phyloP scores from a whole-genome alignment of 2,888 invertebrate genomes.

The Hecatera dysodea region DNA sequence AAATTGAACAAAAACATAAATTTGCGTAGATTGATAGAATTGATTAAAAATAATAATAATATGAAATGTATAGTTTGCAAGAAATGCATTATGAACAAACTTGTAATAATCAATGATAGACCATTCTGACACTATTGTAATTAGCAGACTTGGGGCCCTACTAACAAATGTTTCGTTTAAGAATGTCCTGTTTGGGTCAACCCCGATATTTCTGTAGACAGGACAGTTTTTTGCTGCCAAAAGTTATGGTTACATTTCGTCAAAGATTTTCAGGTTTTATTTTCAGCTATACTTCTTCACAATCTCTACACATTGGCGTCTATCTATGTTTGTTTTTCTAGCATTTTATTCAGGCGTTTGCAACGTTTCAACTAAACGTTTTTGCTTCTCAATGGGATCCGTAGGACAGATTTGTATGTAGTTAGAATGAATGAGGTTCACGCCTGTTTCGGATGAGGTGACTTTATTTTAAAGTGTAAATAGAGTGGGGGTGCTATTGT shows the following conservation, averaged over 20 bases:
- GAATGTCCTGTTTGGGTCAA: no score
- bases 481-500: slow-evolving; percentile 24
- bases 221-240: neutral
- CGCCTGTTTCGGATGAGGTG: slow-evolving; percentile 56
- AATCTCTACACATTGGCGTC: slow-evolving; percentile 18
- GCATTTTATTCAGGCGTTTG: slow-evolving; percentile 67
- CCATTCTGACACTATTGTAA: no score
- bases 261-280: neutral
- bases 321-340: slow-evolving; percentile 65
- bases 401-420: slow-evolving; percentile 61
- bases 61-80: no score
- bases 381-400: slow-evolving; percentile 65
- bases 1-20: no score
- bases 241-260: neutral
- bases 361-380: slow-evolving; percentile 71
- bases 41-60: no score
- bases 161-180: no score
- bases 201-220: no score
- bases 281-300: slow-evolving; percentile 30
- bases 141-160: no score
- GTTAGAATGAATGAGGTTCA: slow-evolving; percentile 64
- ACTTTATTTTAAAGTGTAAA: slow-evolving; percentile 57
- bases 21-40: no score
- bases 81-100: no score
- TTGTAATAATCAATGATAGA: no score